Conservation (phyloP, 2,113 vertebrate species). For the Eira barbara region DNA sequence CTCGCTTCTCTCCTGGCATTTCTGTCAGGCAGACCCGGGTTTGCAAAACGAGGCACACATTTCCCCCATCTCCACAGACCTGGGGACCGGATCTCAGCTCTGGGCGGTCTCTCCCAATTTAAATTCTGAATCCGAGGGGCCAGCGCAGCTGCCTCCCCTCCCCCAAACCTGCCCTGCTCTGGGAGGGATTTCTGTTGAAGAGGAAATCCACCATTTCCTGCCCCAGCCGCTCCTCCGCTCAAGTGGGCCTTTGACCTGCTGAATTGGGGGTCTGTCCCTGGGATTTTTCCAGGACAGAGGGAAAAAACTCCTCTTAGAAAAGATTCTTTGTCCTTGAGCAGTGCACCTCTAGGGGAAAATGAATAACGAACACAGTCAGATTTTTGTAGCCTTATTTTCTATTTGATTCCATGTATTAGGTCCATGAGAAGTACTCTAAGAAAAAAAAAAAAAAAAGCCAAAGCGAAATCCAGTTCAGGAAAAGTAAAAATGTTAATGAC, state of each 20-base stretch:
- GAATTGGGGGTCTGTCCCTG: slow-evolving; percentile 27
- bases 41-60: not conserved
- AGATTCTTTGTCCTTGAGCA: slow-evolving; percentile 46
- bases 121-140: not conserved
- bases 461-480: slow-evolving; percentile 4
- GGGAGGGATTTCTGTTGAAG: not conserved
- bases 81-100: not conserved
- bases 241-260: slow-evolving; percentile 52
- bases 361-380: not conserved
- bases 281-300: not conserved
- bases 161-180: not conserved
- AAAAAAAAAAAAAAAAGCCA: not conserved
- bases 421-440: not conserved
- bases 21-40: not conserved
- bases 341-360: not conserved
- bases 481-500: slow-evolving; percentile 25
- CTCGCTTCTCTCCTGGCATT: not conserved
- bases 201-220: slow-evolving; percentile 64
- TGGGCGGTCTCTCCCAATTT: not conserved
- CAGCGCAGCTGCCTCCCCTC: not conserved
- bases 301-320: slow-evolving; percentile 44
- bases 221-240: not conserved
- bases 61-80: not conserved
- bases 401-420: not conserved
- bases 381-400: slow-evolving; percentile 9